These are phyloP conservation scores for Parnassius orleans DNA, from an alignment of 2,888 invertebrate genomes.

Conservation along the genomic window DNA sequence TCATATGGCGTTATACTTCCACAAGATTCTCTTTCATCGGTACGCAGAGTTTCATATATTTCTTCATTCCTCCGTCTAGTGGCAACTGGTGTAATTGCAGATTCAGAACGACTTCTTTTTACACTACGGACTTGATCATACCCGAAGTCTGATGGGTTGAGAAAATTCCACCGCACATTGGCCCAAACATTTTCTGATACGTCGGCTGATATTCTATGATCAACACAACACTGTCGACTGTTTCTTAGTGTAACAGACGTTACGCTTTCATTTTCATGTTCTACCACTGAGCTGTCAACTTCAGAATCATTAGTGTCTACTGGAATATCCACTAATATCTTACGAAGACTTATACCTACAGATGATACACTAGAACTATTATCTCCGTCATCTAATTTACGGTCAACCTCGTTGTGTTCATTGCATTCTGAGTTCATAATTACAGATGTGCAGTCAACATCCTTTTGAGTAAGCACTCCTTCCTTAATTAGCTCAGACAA, in stretches of 20 bases:
- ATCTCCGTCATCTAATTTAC: constrained; percentile 59
- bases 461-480: constrained; percentile 69
- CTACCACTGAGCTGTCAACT: constrained; percentile 58
- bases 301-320: constrained; percentile 64
- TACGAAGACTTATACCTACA: constrained; percentile 54
- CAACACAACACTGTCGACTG: constrained; percentile 67
- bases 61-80: constrained; percentile 62
- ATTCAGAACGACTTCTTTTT: constrained; percentile 72
- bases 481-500: constrained; percentile 70
- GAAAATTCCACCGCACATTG: constrained; percentile 72
- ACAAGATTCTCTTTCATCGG: constrained; percentile 66
- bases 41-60: constrained; percentile 65
- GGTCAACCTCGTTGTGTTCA: constrained; percentile 49
- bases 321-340: constrained; percentile 68
- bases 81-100: constrained; percentile 66
- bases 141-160: constrained; percentile 71
- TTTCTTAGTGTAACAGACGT: constrained; percentile 58
- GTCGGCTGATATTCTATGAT: constrained; percentile 74
- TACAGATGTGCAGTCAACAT: constrained; percentile 67
- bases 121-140: constrained; percentile 71
- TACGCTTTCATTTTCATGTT: constrained; percentile 58
- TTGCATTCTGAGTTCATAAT: constrained; percentile 59
- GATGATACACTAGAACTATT: constrained; percentile 59
- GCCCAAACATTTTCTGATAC: constrained; percentile 73
- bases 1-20: constrained; percentile 75